Percentiles rank a stretch among this genome's conserved stretches.
Evolutionary conservation across 2,888 invertebrate species (phyloP).

Genomic region (Zootermopsis nevadensis): DNA sequence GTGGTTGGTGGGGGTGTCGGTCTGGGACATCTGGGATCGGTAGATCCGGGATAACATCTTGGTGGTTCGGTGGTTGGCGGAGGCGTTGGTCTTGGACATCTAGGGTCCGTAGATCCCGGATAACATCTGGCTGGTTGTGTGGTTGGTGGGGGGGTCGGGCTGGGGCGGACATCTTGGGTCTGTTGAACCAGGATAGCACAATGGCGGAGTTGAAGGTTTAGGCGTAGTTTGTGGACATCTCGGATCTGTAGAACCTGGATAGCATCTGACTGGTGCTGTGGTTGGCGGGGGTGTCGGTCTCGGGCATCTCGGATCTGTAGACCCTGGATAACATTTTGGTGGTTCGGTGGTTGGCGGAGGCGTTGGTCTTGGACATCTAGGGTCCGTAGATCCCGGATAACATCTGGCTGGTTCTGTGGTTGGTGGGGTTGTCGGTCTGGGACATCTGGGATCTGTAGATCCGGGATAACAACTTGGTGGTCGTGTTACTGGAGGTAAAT

Average conservation of each 20-base stretch:
- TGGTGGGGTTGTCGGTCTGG: slow-evolving; percentile 53
- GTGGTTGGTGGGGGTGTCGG: slow-evolving; percentile 25
- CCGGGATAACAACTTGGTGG: slow-evolving; percentile 57
- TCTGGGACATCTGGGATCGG: slow-evolving; percentile 47
- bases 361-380: slow-evolving; percentile 58
- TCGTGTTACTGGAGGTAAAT: too few species aligned
- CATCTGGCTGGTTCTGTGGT: slow-evolving; percentile 43
- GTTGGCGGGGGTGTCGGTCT: slow-evolving; percentile 55
- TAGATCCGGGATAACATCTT: slow-evolving; percentile 43
- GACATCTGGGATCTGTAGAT: slow-evolving; percentile 59
- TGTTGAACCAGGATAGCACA: slow-evolving; percentile 39
- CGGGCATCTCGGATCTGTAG: slow-evolving; percentile 47
- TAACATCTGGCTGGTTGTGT: slow-evolving; percentile 32
- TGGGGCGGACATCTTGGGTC: slow-evolving; percentile 51
- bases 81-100: slow-evolving; percentile 14
- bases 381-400: slow-evolving; percentile 60
- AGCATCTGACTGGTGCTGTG: slow-evolving; percentile 54
- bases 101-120: neutral
- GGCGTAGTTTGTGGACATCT: slow-evolving; percentile 48
- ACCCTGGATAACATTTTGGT: slow-evolving; percentile 49
- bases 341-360: slow-evolving; percentile 58
- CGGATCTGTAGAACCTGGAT: slow-evolving; percentile 57
- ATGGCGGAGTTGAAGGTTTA: slow-evolving; percentile 37
- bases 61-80: neutral
- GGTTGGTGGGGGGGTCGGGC: neutral